Percentiles rank a stretch among this genome's conserved stretches.
Evolutionary conservation across 2,113 vertebrate genomes (phyloP).

Genomic region (Sinocyclocheilus rhinocerous): DNA sequence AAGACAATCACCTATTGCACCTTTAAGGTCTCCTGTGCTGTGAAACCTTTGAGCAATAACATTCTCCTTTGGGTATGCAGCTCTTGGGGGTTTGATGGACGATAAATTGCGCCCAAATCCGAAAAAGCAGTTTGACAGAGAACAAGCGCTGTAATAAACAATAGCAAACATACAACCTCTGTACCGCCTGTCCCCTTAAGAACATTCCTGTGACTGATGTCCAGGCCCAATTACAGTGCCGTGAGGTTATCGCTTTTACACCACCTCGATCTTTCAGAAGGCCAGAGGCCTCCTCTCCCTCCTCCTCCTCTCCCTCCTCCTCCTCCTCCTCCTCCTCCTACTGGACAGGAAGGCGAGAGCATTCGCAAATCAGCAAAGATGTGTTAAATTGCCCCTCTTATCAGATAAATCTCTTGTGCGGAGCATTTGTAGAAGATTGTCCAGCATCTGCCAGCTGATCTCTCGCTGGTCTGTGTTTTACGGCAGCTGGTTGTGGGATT

Average conservation of each 20-base stretch:
- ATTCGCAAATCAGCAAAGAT: constrained; percentile 68
- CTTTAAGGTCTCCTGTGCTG: background rate
- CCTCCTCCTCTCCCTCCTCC: constrained; percentile 22
- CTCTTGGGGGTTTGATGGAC: background rate
- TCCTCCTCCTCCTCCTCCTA: constrained; percentile 9
- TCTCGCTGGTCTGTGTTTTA: constrained; percentile 26
- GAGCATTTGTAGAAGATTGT: constrained; percentile 25
- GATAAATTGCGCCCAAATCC: constrained; percentile 12
- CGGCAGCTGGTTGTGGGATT: constrained; percentile 58
- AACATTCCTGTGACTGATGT: constrained; percentile 42
- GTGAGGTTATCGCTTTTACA: constrained; percentile 36
- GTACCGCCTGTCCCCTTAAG: constrained; percentile 31
- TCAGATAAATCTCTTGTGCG: constrained; percentile 71
- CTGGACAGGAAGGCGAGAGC: constrained; percentile 66
- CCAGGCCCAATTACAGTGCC: constrained; percentile 45
- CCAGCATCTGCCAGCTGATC: constrained; percentile 7
- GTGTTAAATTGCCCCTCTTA: constrained; percentile 66
- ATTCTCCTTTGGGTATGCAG: background rate
- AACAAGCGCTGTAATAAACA: constrained; percentile 43
- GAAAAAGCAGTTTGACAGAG: constrained; percentile 44
- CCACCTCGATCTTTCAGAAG: constrained; percentile 46
- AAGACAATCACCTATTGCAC: too few relatives aligned
- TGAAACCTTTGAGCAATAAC: background rate
- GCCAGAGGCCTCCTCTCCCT: constrained; percentile 32
- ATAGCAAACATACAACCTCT: constrained; percentile 17